Evolutionary conservation across 2,888 invertebrate species (phyloP).

Genomic region (Biston betularia): DNA sequence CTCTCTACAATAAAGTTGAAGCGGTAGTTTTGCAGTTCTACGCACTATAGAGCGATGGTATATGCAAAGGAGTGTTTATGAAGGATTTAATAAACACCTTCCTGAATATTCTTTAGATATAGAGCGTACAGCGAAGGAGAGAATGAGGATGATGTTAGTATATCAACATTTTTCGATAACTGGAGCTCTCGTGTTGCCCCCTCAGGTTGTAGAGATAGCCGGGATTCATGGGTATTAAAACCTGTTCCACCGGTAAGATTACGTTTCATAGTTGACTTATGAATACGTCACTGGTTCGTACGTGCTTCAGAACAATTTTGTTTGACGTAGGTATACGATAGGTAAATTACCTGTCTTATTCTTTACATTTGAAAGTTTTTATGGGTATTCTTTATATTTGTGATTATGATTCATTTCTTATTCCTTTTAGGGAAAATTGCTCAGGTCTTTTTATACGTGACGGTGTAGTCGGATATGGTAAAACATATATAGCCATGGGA

Average conservation of each 20-base stretch:
- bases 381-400: no score
- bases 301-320: no score
- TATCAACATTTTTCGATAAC: slow-evolving; percentile 87
- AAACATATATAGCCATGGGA: no score
- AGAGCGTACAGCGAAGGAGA: slow-evolving; percentile 71
- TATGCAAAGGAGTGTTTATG: slow-evolving; percentile 63
- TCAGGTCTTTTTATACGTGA: no score
- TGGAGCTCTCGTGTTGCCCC: slow-evolving; percentile 79
- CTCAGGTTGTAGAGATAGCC: slow-evolving; percentile 86
- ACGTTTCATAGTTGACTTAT: background rate
- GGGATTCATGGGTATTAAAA: slow-evolving; percentile 77
- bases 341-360: no score
- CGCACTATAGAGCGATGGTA: slow-evolving; percentile 54
- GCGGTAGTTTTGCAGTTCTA: slow-evolving; percentile 54
- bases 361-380: no score
- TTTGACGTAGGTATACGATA: no score
- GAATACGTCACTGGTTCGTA: no score
- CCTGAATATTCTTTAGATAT: slow-evolving; percentile 78
- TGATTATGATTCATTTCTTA: no score
- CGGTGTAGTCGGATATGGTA: no score
- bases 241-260: slow-evolving; percentile 58
- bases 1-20: slow-evolving; percentile 59
- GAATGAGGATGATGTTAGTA: slow-evolving; percentile 81
- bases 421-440: no score
- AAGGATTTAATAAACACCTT: slow-evolving; percentile 66